Percentiles rank a stretch among this genome's conserved stretches.
Conservation (phyloP, 2,113 vertebrate species). For the Pterocles orientalis region DNA sequence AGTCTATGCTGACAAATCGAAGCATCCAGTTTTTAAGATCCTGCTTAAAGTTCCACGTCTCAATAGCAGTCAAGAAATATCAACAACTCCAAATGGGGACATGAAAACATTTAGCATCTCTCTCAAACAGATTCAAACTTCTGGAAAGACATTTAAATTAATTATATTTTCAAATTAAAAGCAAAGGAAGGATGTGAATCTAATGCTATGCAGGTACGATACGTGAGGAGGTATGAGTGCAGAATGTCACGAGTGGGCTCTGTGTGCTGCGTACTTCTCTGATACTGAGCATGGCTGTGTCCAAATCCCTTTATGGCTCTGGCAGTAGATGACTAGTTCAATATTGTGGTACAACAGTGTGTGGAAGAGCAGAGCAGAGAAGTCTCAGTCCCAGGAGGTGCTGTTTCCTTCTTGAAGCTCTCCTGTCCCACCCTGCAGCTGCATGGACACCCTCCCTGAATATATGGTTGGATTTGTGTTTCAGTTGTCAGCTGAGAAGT, state of each 20-base stretch:
- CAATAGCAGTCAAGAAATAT: neutral
- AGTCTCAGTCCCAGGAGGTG: neutral
- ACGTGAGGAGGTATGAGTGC: neutral
- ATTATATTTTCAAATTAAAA: neutral
- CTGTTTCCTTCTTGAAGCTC: neutral
- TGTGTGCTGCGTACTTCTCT: neutral
- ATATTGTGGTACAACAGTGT: neutral
- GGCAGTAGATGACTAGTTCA: neutral
- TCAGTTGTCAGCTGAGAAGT: fast-evolving
- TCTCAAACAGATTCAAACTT: neutral
- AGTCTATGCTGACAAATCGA: neutral
- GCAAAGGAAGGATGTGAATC: neutral
- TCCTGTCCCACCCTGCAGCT: neutral
- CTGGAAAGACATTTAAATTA: neutral
- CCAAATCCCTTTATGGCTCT: neutral
- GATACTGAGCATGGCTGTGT: neutral
- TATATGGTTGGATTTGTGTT: neutral
- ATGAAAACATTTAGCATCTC: neutral
- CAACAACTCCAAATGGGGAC: neutral
- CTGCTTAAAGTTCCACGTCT: neutral
- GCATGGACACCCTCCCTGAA: neutral
- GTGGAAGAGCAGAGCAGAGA: neutral
- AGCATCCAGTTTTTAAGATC: neutral
- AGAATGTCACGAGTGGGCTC: neutral
- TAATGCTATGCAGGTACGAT: neutral